A percentile compares a stretch with the other conserved stretches of the same genome.
Evolutionary conservation across 2,888 invertebrate species (phyloP).

Genomic region (Selenia dentaria): DNA sequence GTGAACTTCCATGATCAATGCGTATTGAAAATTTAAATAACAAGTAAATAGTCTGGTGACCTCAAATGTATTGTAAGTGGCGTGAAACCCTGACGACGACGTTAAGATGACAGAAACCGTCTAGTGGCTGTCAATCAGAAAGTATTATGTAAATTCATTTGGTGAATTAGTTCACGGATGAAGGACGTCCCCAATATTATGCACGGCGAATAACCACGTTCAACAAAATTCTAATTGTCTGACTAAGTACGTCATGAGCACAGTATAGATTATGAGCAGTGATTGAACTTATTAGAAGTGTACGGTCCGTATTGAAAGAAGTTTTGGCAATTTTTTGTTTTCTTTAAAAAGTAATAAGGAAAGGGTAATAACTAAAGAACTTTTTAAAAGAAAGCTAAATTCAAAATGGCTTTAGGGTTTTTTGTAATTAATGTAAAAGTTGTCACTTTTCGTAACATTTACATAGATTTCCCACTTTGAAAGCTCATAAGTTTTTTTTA

Average conservation of each 20-base stretch:
- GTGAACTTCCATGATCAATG: too few relatives aligned
- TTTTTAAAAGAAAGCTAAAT: too few relatives aligned
- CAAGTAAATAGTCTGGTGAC: not conserved
- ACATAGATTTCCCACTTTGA: too few relatives aligned
- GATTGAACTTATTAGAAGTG: not conserved
- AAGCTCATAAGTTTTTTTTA: too few relatives aligned
- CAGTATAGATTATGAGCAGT: constrained; percentile 6
- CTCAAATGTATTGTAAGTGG: not conserved
- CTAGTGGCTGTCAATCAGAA: constrained; percentile 22
- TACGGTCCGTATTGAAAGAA: too few relatives aligned
- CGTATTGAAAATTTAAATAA: too few relatives aligned
- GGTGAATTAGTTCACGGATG: constrained; percentile 50
- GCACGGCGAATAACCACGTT: constrained; percentile 54
- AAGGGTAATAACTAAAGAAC: too few relatives aligned
- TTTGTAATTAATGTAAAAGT: too few relatives aligned
- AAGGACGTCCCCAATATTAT: constrained; percentile 57
- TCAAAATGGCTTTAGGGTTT: too few relatives aligned
- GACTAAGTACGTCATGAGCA: constrained; percentile 26
- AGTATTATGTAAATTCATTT: constrained; percentile 42
- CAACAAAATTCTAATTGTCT: constrained; percentile 47
- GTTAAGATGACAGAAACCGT: constrained; percentile 7
- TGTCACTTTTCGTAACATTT: too few relatives aligned
- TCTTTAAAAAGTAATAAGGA: too few relatives aligned
- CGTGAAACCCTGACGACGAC: not conserved
- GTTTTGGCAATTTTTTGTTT: too few relatives aligned